Evolutionary conservation across 1,140 invertebrate species (phyloP).

Genomic region (Apis florea): DNA sequence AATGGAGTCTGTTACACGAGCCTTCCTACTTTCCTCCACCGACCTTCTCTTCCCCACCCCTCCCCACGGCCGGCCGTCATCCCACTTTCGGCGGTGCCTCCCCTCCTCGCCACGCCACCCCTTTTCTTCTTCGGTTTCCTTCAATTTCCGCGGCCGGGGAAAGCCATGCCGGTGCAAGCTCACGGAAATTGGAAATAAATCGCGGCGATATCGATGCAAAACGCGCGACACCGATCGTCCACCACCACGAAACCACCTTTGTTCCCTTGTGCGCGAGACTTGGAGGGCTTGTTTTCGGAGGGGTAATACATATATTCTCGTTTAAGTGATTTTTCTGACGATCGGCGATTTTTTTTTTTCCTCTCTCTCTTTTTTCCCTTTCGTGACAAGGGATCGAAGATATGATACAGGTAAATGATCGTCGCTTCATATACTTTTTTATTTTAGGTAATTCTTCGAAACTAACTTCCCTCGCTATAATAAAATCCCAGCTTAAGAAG

Average conservation of each 20-base stretch:
- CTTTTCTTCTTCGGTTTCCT: slow-evolving; percentile 22
- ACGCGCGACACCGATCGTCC: slow-evolving; percentile 5
- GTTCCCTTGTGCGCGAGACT: not conserved
- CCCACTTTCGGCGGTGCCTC: slow-evolving; percentile 3
- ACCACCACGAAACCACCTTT: not conserved
- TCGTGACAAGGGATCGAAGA: no score
- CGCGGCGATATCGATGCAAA: slow-evolving; percentile 14
- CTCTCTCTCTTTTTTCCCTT: no score
- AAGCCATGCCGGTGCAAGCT: slow-evolving; percentile 1
- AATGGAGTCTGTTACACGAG: slow-evolving; percentile 65
- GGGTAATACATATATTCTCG: no score
- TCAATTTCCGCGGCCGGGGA: slow-evolving; percentile 35
- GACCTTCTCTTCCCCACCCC: not conserved
- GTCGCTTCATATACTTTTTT: no score
- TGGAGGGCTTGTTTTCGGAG: no score
- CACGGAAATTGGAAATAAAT: slow-evolving; percentile 53
- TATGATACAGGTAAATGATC: no score
- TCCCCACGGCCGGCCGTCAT: not conserved
- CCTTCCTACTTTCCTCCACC: slow-evolving; percentile 31
- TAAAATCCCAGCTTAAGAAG: no score
- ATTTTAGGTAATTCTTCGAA: no score
- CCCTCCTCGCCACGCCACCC: not conserved
- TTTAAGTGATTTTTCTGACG: no score
- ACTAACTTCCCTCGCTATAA: no score
- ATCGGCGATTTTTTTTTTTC: no score